Evolutionary conservation across 2,888 invertebrate species (phyloP).

Genomic region (Acleris literana): DNA sequence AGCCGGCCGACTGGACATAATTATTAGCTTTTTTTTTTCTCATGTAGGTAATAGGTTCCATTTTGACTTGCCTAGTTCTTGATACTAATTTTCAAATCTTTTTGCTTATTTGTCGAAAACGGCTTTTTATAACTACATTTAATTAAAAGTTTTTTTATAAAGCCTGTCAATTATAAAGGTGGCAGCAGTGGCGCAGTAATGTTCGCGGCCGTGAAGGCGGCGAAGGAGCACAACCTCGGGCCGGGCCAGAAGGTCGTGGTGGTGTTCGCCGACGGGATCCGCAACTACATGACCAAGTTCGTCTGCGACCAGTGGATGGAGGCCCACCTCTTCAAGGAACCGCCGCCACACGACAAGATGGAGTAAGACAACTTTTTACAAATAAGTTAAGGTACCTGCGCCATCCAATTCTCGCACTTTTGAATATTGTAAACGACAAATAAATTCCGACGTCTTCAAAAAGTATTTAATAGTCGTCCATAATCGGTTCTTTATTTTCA

Average conservation of each 20-base stretch:
- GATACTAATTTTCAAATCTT: too few relatives aligned
- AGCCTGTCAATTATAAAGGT: constrained; percentile 68
- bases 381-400: too few relatives aligned
- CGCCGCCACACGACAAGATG: constrained; percentile 50
- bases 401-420: not conserved
- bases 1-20: too few relatives aligned
- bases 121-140: too few relatives aligned
- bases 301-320: constrained; percentile 97
- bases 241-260: constrained; percentile 93
- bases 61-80: too few relatives aligned
- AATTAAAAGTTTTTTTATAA: too few relatives aligned
- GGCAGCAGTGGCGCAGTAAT: constrained; percentile 95
- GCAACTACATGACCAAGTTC: constrained; percentile 98
- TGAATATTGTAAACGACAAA: not conserved
- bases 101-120: too few relatives aligned
- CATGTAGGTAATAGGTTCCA: too few relatives aligned
- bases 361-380: constrained; percentile 44
- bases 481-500: not conserved
- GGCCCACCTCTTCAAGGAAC: constrained; percentile 85
- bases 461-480: not conserved
- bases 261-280: constrained; percentile 93
- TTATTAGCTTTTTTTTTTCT: too few relatives aligned
- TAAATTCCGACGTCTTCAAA: too few relatives aligned
- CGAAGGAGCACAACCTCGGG: constrained; percentile 86
- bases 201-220: constrained; percentile 87